These are phyloP conservation scores for Villa cingulata DNA, from an alignment of 2,888 invertebrate genomes.

Conservation along the genomic window DNA sequence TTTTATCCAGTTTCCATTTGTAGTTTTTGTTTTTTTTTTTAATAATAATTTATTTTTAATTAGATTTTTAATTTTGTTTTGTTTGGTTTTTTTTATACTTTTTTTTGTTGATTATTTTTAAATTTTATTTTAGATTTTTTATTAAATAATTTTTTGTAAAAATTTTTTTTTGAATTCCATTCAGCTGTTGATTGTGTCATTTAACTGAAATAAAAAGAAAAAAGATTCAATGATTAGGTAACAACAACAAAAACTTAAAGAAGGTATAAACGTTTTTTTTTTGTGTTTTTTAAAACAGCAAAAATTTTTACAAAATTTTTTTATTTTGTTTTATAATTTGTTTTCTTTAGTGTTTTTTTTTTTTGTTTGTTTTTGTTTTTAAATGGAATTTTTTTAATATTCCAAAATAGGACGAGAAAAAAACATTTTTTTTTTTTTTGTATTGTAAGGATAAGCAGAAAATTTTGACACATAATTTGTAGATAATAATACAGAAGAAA, in stretches of 20 bases:
- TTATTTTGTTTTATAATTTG: not conserved
- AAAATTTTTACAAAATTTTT: not conserved
- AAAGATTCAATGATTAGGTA: not conserved
- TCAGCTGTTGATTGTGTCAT: conserved; percentile 9
- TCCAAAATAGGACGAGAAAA: no score
- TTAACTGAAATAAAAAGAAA: conserved; percentile 7
- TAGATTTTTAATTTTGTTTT: not conserved
- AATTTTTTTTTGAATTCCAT: conserved; percentile 1
- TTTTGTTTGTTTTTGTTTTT: not conserved
- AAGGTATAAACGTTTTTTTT: not conserved
- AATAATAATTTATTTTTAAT: not conserved
- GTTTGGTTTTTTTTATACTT: conserved; percentile 8
- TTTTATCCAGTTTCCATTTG: no score
- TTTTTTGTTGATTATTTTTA: conserved; percentile 6
- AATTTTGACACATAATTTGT: no score
- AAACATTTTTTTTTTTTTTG: no score
- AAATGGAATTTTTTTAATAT: no score
- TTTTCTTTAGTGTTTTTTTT: not conserved
- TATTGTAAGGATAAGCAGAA: no score
- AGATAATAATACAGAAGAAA: no score
- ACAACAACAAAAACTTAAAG: no score
- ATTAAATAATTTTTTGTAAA: not conserved
- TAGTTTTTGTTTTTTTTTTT: conserved; percentile 2
- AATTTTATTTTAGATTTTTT: conserved; percentile 4
- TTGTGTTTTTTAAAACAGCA: not conserved